Percentiles rank a stretch among this genome's conserved stretches.
phyloP scores from a whole-genome alignment of 2,888 invertebrate genomes.

The Agriopis aurantiaria region DNA sequence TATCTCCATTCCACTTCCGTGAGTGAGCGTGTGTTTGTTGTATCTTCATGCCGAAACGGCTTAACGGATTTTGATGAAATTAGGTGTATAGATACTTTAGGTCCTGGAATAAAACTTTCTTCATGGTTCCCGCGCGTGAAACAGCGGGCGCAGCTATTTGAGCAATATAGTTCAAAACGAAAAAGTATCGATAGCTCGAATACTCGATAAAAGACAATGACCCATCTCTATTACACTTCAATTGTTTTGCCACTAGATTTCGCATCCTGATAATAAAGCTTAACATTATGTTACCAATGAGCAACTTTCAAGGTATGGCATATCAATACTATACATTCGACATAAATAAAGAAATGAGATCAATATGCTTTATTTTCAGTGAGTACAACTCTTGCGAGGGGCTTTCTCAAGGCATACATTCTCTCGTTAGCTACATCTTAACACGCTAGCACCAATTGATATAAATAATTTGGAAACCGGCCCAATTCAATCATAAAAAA shows the following conservation, averaged over 20 bases:
- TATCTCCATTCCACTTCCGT: no score
- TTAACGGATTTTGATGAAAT: no score
- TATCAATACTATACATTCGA: conserved; percentile 74
- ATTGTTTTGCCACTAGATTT: background rate
- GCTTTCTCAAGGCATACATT: conserved; percentile 34
- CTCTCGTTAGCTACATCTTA: conserved; percentile 29
- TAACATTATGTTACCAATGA: conserved; percentile 70
- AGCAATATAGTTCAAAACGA: no score
- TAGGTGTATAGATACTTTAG: no score
- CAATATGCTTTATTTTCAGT: conserved; percentile 68
- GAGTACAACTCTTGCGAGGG: conserved; percentile 39
- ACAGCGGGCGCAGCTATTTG: no score
- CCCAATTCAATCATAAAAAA: conserved; percentile 30
- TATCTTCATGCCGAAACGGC: no score
- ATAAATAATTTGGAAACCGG: conserved; percentile 34
- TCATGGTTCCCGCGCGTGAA: no score
- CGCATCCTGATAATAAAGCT: conserved; percentile 56
- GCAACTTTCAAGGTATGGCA: conserved; percentile 77
- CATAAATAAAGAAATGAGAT: conserved; percentile 82
- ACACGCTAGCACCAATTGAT: conserved; percentile 41
- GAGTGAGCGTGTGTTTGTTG: no score
- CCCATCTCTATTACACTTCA: no score
- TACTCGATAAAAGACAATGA: no score
- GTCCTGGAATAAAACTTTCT: no score
- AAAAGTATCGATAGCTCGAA: no score